Evolutionary conservation across 2,113 vertebrate species (phyloP).

Genomic region (Myocastor coypus): DNA sequence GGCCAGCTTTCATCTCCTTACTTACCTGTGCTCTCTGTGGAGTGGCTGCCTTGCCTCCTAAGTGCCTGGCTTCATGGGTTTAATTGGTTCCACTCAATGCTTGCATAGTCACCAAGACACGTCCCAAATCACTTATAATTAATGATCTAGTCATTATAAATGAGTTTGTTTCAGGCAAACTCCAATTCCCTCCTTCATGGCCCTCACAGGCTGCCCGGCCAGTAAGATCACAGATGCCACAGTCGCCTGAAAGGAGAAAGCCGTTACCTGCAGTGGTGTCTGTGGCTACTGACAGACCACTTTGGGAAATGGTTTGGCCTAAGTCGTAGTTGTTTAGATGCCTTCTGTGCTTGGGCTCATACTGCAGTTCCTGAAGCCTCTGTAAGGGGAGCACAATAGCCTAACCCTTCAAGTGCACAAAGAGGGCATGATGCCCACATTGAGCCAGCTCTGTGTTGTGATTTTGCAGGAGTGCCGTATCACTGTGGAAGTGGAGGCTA

Average conservation of each 20-base stretch:
- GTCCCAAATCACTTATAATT: conserved; percentile 75
- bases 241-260: not conserved
- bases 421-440: not conserved
- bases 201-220: not conserved
- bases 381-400: not conserved
- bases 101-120: not conserved
- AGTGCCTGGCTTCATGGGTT: conserved; percentile 19
- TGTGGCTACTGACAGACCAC: conserved; percentile 14
- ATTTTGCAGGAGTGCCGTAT: not conserved
- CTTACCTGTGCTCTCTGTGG: not conserved
- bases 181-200: not conserved
- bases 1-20: not conserved
- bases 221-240: not conserved
- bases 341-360: not conserved
- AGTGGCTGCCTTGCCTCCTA: not conserved
- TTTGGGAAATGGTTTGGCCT: not conserved
- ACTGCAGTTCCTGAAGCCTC: rapidly evolving
- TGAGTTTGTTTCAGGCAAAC: conserved; percentile 53
- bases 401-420: not conserved
- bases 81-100: conserved; percentile 64
- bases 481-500: not conserved
- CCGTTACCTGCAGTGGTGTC: not conserved
- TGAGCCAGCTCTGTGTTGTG: not conserved
- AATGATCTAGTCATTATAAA: conserved; percentile 61
- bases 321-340: not conserved